Evolutionary conservation across 2,888 invertebrate genomes (phyloP).

Genomic region (Dicyrtoma fusca): DNA sequence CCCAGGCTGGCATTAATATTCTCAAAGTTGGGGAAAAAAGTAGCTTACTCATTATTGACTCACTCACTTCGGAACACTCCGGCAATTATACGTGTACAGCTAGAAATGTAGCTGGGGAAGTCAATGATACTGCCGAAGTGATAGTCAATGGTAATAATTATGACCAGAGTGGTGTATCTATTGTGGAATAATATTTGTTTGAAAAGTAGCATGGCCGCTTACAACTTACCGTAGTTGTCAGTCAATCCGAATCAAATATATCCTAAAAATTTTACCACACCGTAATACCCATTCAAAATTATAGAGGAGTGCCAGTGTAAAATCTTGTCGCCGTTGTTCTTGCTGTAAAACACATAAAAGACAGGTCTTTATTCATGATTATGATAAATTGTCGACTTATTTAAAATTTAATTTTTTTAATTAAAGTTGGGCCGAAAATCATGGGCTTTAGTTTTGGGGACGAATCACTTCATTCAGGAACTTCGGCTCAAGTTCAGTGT

Average conservation of each 20-base stretch:
- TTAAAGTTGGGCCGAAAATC: constrained; percentile 58
- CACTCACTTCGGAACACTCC: constrained; percentile 57
- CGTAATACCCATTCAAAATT: no score
- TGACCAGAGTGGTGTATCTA: not conserved
- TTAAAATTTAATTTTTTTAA: no score
- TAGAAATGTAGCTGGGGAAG: constrained; percentile 57
- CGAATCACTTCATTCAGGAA: constrained; percentile 57
- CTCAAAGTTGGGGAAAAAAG: constrained; percentile 57
- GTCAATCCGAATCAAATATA: not conserved
- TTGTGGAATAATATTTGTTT: not conserved
- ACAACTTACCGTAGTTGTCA: not conserved
- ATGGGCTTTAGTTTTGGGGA: constrained; percentile 56
- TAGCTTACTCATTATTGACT: constrained; percentile 58
- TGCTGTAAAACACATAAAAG: no score
- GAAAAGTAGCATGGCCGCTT: not conserved
- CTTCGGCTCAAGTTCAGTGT: constrained; percentile 57
- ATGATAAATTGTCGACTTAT: no score
- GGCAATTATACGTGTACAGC: constrained; percentile 59
- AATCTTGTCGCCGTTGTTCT: no score
- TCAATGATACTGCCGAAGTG: constrained; percentile 57
- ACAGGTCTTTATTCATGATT: no score
- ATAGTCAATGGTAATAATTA: constrained; percentile 56
- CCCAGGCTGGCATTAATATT: constrained; percentile 45
- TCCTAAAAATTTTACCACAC: no score
- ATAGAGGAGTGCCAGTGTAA: no score